These are phyloP conservation scores for Echinops telfairi DNA, from an alignment of 2,113 vertebrate species.

Conservation along the genomic window DNA sequence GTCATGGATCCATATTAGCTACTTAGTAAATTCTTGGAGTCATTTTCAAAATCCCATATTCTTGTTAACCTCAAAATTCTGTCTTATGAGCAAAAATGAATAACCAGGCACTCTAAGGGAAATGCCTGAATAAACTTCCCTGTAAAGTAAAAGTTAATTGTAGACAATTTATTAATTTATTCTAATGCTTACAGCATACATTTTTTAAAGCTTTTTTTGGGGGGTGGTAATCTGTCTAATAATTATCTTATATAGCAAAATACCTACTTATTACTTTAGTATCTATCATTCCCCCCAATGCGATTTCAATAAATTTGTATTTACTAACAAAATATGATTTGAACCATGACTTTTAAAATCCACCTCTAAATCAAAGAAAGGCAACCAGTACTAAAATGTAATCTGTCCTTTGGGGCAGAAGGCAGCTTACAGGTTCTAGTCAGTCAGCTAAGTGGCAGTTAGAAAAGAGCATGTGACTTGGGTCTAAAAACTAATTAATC, in stretches of 20 bases:
- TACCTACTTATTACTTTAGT: conserved; percentile 70
- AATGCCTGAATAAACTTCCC: background rate
- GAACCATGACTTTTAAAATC: conserved; percentile 84
- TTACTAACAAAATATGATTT: conserved; percentile 84
- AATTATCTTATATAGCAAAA: background rate
- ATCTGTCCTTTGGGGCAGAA: conserved; percentile 88
- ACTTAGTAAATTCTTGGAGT: conserved; percentile 1
- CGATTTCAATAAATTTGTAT: conserved; percentile 74
- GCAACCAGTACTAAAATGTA: conserved; percentile 89
- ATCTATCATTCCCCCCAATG: conserved; percentile 60
- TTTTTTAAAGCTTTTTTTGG: conserved; percentile 72
- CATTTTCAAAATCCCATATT: background rate
- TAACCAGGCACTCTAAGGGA: background rate
- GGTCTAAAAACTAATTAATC: conserved; percentile 98
- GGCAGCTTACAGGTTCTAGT: conserved; percentile 89
- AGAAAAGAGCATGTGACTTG: conserved; percentile 89
- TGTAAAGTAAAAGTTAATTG: background rate
- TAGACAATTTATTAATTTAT: background rate
- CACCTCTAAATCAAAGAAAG: conserved; percentile 89
- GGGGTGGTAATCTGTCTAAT: conserved; percentile 15
- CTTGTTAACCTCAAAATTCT: conserved; percentile 13
- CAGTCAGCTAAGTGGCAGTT: conserved; percentile 91
- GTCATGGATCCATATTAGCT: background rate
- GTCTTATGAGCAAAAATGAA: background rate
- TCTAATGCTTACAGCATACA: background rate